These are phyloP conservation scores for Channallabes apus DNA, from an alignment of 2,797 vertebrate species.

Conservation along the genomic window DNA sequence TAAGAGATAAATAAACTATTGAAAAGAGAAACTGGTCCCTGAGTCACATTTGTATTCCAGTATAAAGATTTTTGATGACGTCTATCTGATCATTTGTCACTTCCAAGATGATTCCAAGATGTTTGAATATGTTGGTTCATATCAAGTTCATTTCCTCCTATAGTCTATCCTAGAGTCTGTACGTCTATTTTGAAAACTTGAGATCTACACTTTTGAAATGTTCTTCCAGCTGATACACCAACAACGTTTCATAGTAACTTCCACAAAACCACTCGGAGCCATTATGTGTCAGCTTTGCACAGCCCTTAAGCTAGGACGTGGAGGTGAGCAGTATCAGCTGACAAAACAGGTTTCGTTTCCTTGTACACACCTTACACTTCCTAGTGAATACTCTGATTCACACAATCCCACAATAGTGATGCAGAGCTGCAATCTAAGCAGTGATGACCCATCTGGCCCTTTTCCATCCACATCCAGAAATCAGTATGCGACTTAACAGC, in stretches of 20 bases:
- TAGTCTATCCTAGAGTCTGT: background rate
- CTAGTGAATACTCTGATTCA: constrained; percentile 10
- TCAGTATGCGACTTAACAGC: constrained; percentile 2
- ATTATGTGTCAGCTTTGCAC: background rate
- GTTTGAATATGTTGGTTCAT: constrained; percentile 1
- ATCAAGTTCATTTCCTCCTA: background rate
- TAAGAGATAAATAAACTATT: background rate
- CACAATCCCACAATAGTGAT: background rate
- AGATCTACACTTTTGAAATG: constrained; percentile 1
- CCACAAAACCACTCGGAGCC: background rate
- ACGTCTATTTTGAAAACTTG: constrained; percentile 9
- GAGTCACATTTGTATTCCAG: background rate
- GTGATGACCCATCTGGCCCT: constrained; percentile 15
- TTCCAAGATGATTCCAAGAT: background rate
- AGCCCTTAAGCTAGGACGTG: constrained; percentile 10
- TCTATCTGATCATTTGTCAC: constrained; percentile 3
- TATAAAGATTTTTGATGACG: background rate
- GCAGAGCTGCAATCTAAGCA: constrained; percentile 4
- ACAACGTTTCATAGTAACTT: background rate
- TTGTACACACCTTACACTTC: constrained; percentile 34
- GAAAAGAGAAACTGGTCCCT: background rate
- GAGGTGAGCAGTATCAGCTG: constrained; percentile 24
- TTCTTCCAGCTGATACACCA: background rate
- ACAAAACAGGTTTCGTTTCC: constrained; percentile 31
- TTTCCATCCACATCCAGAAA: constrained; percentile 15